phyloP scores from a whole-genome alignment of 1,140 invertebrate genomes.

The Adelges cooleyi region DNA sequence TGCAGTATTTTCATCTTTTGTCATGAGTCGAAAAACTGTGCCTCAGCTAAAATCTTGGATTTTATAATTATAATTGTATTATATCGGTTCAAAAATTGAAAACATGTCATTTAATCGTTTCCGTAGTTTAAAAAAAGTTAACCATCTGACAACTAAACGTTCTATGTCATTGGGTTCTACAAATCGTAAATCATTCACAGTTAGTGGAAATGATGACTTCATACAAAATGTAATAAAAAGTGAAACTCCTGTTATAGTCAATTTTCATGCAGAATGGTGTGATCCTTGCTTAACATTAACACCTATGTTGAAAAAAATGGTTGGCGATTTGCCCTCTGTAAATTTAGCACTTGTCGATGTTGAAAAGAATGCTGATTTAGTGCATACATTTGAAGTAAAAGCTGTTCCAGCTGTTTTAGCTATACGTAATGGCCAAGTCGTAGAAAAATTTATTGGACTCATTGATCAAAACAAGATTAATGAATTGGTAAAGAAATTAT shows the following conservation, averaged over 20 bases:
- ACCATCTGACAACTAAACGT: conserved; percentile 25
- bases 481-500: conserved; percentile 33
- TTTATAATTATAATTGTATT: conserved; percentile 33
- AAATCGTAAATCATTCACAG: conserved; percentile 38
- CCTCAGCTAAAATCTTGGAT: conserved; percentile 40
- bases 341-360: conserved; percentile 86
- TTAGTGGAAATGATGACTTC: conserved; percentile 47
- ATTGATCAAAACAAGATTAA: conserved; percentile 35
- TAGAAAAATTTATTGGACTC: conserved; percentile 86
- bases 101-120: conserved; percentile 26
- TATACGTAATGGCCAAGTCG: conserved; percentile 72
- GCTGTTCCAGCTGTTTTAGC: conserved; percentile 84
- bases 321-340: conserved; percentile 63
- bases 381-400: conserved; percentile 71
- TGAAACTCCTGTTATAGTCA: conserved; percentile 67
- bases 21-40: conserved; percentile 41
- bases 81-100: conserved; percentile 31
- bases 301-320: conserved; percentile 72
- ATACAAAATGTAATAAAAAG: conserved; percentile 61
- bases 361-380: conserved; percentile 73
- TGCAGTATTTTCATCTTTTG: conserved; percentile 42
- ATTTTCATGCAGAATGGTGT: conserved; percentile 86
- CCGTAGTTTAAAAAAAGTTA: conserved; percentile 24
- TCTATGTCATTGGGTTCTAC: conserved; percentile 36
- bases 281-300: conserved; percentile 91